Conservation (phyloP, 2,113 vertebrate genomes). For the Silurus glanis region DNA sequence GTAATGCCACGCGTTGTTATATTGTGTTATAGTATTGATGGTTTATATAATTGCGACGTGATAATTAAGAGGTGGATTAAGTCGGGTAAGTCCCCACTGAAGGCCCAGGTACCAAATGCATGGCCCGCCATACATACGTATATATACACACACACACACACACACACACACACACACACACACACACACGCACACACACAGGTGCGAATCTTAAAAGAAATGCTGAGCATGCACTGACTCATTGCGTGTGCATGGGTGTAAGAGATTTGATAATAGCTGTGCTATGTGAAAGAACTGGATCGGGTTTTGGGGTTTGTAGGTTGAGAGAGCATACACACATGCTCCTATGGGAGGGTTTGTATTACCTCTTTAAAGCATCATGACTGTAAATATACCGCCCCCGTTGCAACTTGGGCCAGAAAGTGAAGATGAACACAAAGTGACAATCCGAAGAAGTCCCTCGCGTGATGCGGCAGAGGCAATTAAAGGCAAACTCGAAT, state of each 20-base stretch:
- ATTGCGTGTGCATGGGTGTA: background rate
- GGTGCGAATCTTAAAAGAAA: background rate
- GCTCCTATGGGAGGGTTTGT: background rate
- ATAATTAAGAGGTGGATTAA: too few species aligned
- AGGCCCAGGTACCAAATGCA: too few species aligned
- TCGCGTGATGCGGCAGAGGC: conserved; percentile 2
- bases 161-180: background rate
- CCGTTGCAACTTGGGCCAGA: background rate
- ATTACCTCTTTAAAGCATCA: background rate
- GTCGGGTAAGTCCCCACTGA: too few species aligned
- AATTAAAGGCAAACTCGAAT: conserved; percentile 38
- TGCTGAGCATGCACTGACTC: background rate
- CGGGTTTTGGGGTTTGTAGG: background rate
- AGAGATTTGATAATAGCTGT: background rate
- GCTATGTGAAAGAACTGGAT: background rate
- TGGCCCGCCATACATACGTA: too few species aligned
- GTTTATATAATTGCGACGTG: too few species aligned
- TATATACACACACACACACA: background rate
- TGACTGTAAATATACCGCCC: background rate
- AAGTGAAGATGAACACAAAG: conserved; percentile 6
- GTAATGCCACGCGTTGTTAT: too few species aligned
- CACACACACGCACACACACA: too few species aligned
- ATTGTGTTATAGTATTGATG: too few species aligned
- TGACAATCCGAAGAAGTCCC: conserved; percentile 29
- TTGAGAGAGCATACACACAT: background rate